Conservation (phyloP, 2,888 invertebrate species). For the Brenthis ino region DNA sequence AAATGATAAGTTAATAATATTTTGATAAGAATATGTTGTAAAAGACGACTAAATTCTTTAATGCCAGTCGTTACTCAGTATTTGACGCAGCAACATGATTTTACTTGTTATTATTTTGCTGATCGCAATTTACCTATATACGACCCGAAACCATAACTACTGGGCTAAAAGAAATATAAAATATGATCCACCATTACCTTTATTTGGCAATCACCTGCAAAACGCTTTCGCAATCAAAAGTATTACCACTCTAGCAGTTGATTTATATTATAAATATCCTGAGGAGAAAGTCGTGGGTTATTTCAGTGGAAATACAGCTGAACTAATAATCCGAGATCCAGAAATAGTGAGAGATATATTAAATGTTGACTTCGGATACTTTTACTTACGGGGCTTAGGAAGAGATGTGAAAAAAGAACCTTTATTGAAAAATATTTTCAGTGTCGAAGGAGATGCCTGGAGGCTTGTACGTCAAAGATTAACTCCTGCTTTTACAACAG, state of each 20-base stretch:
- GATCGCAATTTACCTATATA: slow-evolving; percentile 45
- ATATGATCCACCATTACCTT: slow-evolving; percentile 54
- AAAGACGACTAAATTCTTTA: not conserved
- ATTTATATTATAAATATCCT: slow-evolving; percentile 59
- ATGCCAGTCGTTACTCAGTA: not conserved
- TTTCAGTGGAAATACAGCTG: slow-evolving; percentile 57
- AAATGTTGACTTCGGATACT: slow-evolving; percentile 56
- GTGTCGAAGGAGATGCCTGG: slow-evolving; percentile 64
- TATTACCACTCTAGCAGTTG: slow-evolving; percentile 47
- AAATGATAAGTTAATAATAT: too few species aligned
- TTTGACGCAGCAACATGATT: slow-evolving; percentile 14
- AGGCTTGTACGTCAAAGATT: slow-evolving; percentile 61
- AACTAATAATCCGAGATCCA: slow-evolving; percentile 59
- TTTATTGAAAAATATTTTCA: slow-evolving; percentile 55
- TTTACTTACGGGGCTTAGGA: slow-evolving; percentile 56
- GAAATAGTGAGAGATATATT: slow-evolving; percentile 56
- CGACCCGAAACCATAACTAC: slow-evolving; percentile 56
- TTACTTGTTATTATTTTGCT: slow-evolving; percentile 28
- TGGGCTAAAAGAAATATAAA: slow-evolving; percentile 62
- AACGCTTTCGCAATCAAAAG: slow-evolving; percentile 53
- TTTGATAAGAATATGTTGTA: not conserved
- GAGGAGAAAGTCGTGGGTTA: slow-evolving; percentile 64
- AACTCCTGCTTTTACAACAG: slow-evolving; percentile 66
- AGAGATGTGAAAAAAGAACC: slow-evolving; percentile 54
- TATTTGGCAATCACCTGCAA: slow-evolving; percentile 57